Base-by-base conservation (phyloP, 2,888 invertebrate genomes). In the Phyllotreta striolata region DNA sequence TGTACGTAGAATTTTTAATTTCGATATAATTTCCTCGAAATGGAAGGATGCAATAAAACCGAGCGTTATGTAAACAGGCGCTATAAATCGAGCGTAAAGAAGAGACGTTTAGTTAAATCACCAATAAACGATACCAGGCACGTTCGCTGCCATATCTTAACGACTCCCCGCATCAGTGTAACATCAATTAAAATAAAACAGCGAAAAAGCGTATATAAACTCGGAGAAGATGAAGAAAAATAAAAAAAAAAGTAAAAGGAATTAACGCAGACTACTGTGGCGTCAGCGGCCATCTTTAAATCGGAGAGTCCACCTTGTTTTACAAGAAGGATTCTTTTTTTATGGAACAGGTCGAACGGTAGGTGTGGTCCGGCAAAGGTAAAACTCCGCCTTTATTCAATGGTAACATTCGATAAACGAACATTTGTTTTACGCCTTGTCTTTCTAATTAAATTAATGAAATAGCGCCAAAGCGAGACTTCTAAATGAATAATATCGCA, bases 261-360 rank as follows among this genome's bases (percentile, higher is more conserved):
- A 24, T 24, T 24, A 24, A 72, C 70, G 74, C 76, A 78, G 78
- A 78, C 78, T 74, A 70, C 72, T 65, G 72, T 78, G 79, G 79
- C 78, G 79, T 79, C 78, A 75, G 77, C 71, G 68, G 69, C 80
- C 80, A 81, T 81, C 80, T 81, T 81, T 80, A 76, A 76, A 73
- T 70, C 75, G 73, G 2, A 24, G 24, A 76, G 76, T 77, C 76
- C 73, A 73, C 72, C 77, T 79, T 80, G 80, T 80, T 80, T 4
- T 80, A 79, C 80, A 80, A 71, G 78, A 76, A 71, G 72, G 39
- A 78, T 79, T 79, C 79, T 75, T 78, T 79, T 77, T 72, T 24
- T 24, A 24, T 24, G 71, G 75, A 79, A 79, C 79, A 76, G 79
- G 79, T 80, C 78, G 75, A 24, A 70, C 73, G 72, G 73, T 75